phyloP scores from a whole-genome alignment of 2,797 vertebrate species.

The Sebastes steindachneri region DNA sequence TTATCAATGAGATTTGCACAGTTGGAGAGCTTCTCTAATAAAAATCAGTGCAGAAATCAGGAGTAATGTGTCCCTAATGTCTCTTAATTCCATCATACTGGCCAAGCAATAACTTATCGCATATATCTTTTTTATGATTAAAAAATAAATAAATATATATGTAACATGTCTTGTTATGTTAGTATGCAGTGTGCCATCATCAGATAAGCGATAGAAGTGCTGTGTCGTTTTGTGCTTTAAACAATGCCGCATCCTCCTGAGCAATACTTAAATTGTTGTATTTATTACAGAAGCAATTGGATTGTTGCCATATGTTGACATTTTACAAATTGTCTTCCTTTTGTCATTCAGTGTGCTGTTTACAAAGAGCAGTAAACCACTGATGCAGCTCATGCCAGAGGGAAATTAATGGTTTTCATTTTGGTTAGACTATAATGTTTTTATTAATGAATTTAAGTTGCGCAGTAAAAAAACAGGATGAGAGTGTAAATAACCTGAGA shows the following conservation, averaged over 20 bases:
- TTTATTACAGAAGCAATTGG: neutral
- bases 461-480: neutral
- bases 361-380: conserved; percentile 11
- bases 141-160: neutral
- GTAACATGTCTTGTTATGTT: neutral
- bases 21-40: neutral
- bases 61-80: neutral
- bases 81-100: neutral
- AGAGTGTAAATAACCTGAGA: neutral
- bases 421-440: neutral
- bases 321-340: conserved; percentile 12
- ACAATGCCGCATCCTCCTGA: neutral
- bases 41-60: neutral
- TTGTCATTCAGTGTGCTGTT: conserved; percentile 14
- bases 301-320: neutral
- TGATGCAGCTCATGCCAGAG: conserved; percentile 13
- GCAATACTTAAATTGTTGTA: neutral
- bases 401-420: conserved; percentile 23
- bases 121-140: neutral
- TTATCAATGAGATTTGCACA: neutral
- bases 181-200: neutral
- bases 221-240: neutral
- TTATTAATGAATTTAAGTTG: conserved; percentile 7
- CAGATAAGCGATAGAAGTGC: neutral
- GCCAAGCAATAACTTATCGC: neutral